Evolutionary conservation across 2,888 invertebrate species (phyloP).

Genomic region (Euplexia lucipara): DNA sequence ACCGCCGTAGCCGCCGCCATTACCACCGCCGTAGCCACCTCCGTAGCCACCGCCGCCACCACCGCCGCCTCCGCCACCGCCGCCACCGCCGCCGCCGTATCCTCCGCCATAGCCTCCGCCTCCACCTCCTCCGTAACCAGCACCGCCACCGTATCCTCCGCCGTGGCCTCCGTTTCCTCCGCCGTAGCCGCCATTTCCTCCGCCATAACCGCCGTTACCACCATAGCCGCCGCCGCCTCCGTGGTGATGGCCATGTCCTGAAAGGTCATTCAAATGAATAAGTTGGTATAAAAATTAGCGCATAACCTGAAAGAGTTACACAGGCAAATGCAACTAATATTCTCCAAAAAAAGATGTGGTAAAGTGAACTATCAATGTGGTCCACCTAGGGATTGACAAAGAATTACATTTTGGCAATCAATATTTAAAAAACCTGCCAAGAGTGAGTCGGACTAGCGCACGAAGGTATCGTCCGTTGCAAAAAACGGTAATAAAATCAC

Average conservation of each 20-base stretch:
- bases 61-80: slow-evolving; percentile 55
- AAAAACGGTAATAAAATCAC: too few species aligned
- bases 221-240: slow-evolving; percentile 1
- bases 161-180: slow-evolving; percentile 60
- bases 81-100: slow-evolving; percentile 55
- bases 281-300: background rate
- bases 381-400: too few species aligned
- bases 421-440: too few species aligned
- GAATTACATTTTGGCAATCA: too few species aligned
- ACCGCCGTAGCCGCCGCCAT: slow-evolving; percentile 40
- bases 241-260: slow-evolving; percentile 33
- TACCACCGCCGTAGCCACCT: slow-evolving; percentile 48
- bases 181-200: slow-evolving; percentile 27
- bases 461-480: too few species aligned
- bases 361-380: too few species aligned
- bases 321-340: too few species aligned
- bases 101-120: slow-evolving; percentile 15
- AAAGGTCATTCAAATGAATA: slow-evolving; percentile 16
- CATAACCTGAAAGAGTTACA: background rate
- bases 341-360: too few species aligned
- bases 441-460: too few species aligned
- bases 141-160: slow-evolving; percentile 47
- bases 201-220: too few species aligned
- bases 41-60: slow-evolving; percentile 58
- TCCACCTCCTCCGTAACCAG: background rate